Base-by-base conservation (phyloP, 2,888 invertebrate species). In the Euclidia mi region DNA sequence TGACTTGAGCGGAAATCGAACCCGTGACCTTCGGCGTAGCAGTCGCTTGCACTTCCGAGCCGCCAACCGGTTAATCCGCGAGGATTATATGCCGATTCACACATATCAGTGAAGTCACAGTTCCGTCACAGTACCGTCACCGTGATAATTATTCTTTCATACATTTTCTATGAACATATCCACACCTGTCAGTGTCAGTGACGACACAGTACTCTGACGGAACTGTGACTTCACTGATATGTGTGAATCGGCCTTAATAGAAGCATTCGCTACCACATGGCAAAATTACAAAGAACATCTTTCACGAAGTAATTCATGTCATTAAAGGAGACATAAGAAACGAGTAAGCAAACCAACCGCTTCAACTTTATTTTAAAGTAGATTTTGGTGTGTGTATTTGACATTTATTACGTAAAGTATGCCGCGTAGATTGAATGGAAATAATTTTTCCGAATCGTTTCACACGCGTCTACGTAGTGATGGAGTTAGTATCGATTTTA, bases 361-460 rank as follows among this genome's bases (percentile, higher is more conserved):
- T 44, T 49, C 44, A 45, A 51, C 32, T 52, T 59, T 45, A 43
- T 51, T 48, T 47, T 66, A 72, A 68, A 72, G 73, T 59, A 52
- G 49, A 51, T 61, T 61, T 72, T 71, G 51, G 43, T 43, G 49
- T 71, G 59, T 41, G 55, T 45, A 56, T 68, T 59, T 68, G 65
- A 62, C 65, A 71, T 65, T 52, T 72, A 65, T 48, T 57, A 61
- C 56, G 56, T 61, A 67, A 62, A 63, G 65, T 59, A 44, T 45
- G 65, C 67, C 64, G 43, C 52, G 59, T 62, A 63, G 57, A 71
- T 70, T 73, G 77, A 80, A 76, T 79, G 79, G 81, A 79, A 78
- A 79, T 79, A 76, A 79, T 79, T 79, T 79, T 79, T 79, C 78
- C 79, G 67, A 69, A 68, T 76, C 73, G 76, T 68, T 76, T 81